A percentile compares a stretch with the other conserved stretches of the same genome.
Evolutionary conservation across 2,113 vertebrate genomes (phyloP).

Genomic region (human (Homo sapiens)): DNA sequence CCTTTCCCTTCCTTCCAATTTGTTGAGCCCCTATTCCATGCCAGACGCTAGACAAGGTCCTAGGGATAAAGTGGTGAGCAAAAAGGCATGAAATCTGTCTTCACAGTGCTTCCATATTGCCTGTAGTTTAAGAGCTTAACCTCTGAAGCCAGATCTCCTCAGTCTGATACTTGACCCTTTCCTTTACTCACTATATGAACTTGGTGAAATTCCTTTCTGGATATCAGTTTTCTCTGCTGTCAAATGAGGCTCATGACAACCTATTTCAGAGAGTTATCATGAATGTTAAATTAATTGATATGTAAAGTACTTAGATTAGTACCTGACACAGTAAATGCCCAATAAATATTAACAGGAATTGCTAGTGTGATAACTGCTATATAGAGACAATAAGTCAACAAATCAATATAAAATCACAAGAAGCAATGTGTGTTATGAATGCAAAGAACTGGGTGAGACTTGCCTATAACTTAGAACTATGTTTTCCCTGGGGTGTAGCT

Average conservation of each 20-base stretch:
- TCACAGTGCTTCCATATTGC: background rate
- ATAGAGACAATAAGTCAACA: background rate
- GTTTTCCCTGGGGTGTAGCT: background rate
- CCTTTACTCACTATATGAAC: background rate
- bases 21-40: background rate
- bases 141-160: background rate
- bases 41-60: background rate
- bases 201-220: background rate
- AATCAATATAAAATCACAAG: conserved; percentile 26
- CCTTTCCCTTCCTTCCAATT: background rate
- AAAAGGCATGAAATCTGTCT: background rate
- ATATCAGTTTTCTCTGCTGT: background rate
- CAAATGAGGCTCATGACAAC: background rate
- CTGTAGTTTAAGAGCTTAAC: background rate
- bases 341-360: conserved; percentile 25
- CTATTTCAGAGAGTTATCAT: background rate
- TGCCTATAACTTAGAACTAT: background rate
- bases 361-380: background rate
- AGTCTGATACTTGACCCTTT: background rate
- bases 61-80: background rate
- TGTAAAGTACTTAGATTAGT: background rate
- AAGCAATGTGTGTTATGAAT: background rate
- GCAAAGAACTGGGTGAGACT: background rate
- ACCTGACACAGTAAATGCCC: background rate
- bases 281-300: background rate